A percentile compares a stretch with the other conserved stretches of the same genome.
These are phyloP conservation scores for Siniperca knerii DNA, from an alignment of 2,113 vertebrate genomes.

Conservation along the genomic window DNA sequence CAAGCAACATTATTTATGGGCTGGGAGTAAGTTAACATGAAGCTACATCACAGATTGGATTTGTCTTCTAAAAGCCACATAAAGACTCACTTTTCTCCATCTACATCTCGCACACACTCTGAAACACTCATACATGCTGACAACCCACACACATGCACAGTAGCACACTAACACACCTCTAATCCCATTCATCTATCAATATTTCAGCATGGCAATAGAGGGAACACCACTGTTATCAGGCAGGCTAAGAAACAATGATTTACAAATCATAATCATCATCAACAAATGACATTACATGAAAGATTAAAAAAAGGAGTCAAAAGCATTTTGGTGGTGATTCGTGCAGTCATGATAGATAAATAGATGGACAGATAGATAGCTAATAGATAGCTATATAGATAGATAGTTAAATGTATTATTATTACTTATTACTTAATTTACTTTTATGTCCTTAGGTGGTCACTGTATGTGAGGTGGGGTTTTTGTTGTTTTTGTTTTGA, in stretches of 20 bases:
- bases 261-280: conserved; percentile 13
- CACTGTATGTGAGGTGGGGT: too few species aligned
- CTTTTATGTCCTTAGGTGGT: too few species aligned
- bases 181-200: conserved; percentile 55
- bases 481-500: too few species aligned
- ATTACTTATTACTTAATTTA: too few species aligned
- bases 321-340: background rate
- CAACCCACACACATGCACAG: conserved; percentile 33
- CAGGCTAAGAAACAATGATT: conserved; percentile 57
- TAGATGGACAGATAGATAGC: background rate
- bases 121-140: conserved; percentile 36
- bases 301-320: background rate
- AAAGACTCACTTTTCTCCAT: conserved; percentile 49
- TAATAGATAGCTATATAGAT: background rate
- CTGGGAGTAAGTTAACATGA: conserved; percentile 67
- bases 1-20: conserved; percentile 75
- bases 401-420: background rate
- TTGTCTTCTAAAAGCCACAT: conserved; percentile 59
- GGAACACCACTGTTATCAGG: conserved; percentile 67
- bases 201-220: conserved; percentile 68
- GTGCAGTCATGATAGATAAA: background rate
- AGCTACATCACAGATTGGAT: conserved; percentile 62
- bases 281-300: background rate
- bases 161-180: conserved; percentile 32
- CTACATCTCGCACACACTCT: conserved; percentile 8